Conservation (phyloP, 1,140 invertebrate species). For the Atta colombica region DNA sequence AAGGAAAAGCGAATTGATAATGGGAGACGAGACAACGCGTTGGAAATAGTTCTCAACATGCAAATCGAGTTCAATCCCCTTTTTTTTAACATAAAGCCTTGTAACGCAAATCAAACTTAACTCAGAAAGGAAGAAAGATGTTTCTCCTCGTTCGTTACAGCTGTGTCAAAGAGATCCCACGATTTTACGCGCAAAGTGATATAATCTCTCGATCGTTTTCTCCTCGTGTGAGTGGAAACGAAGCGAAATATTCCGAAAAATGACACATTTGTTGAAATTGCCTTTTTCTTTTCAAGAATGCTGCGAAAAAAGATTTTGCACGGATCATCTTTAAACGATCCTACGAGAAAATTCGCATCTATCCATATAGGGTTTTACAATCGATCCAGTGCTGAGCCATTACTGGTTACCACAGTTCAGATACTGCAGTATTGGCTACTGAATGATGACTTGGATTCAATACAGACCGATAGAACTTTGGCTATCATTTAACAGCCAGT, state of each 20-base stretch:
- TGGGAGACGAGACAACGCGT: slow-evolving; percentile 35
- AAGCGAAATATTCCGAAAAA: background rate
- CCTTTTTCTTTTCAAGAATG: background rate
- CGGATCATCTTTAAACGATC: background rate
- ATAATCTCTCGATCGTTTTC: slow-evolving; percentile 47
- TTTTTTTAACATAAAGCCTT: background rate
- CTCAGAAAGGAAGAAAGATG: background rate
- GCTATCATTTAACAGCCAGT: too few species aligned
- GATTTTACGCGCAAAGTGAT: background rate
- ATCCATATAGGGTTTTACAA: background rate
- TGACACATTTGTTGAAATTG: background rate
- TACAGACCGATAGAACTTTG: too few species aligned
- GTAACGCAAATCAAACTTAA: background rate
- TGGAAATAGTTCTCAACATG: background rate
- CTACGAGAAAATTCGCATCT: background rate
- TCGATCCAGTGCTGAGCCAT: too few species aligned
- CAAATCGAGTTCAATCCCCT: background rate
- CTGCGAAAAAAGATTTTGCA: background rate
- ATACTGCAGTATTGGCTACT: too few species aligned
- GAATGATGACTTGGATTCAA: too few species aligned
- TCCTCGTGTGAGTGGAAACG: background rate
- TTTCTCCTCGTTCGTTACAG: background rate
- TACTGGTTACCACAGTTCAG: too few species aligned
- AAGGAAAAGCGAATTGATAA: background rate
- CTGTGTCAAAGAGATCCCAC: background rate